These are phyloP conservation scores for Trypoxylon attenuatum DNA, from an alignment of 2,888 invertebrate genomes.

Conservation along the genomic window DNA sequence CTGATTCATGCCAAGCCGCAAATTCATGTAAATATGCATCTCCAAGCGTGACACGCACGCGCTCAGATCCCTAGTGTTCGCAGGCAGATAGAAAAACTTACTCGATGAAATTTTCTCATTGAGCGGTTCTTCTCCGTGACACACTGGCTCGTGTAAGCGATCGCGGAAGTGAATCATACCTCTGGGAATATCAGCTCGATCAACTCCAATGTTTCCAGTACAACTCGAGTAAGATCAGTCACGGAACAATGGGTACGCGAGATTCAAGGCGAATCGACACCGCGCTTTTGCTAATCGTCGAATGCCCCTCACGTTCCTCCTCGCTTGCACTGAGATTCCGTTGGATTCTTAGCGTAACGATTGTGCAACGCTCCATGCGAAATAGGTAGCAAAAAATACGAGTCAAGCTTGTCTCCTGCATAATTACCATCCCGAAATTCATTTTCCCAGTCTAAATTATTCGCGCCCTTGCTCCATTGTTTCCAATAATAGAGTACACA, in stretches of 20 bases:
- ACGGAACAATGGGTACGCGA: background rate
- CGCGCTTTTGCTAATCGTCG: slow-evolving; percentile 23
- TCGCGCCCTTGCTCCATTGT: too few relatives aligned
- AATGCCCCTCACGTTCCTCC: slow-evolving; percentile 12
- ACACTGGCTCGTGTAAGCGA: too few relatives aligned
- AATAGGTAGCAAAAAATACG: too few relatives aligned
- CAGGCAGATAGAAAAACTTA: slow-evolving; percentile 7
- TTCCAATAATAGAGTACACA: too few relatives aligned
- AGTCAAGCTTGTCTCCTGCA: too few relatives aligned
- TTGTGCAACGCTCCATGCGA: too few relatives aligned
- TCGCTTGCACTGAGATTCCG: slow-evolving; percentile 6
- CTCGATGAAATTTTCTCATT: slow-evolving; percentile 13
- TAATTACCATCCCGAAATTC: too few relatives aligned
- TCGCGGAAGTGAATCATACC: slow-evolving; percentile 35
- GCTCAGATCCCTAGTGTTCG: background rate
- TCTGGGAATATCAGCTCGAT: slow-evolving; percentile 17
- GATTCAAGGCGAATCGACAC: slow-evolving; percentile 12
- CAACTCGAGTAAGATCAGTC: slow-evolving; percentile 27
- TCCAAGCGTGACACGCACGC: too few relatives aligned
- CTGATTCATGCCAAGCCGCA: slow-evolving; percentile 26
- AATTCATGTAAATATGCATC: slow-evolving; percentile 4
- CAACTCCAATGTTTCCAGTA: slow-evolving; percentile 43
- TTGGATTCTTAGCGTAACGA: slow-evolving; percentile 5
- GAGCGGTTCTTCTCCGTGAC: background rate
- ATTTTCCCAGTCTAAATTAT: too few relatives aligned